A percentile compares a stretch with the other conserved stretches of the same genome.
These are phyloP conservation scores for Actinia equina DNA, from an alignment of 64 coral and sea anemone genomes.

Conservation along the genomic window DNA sequence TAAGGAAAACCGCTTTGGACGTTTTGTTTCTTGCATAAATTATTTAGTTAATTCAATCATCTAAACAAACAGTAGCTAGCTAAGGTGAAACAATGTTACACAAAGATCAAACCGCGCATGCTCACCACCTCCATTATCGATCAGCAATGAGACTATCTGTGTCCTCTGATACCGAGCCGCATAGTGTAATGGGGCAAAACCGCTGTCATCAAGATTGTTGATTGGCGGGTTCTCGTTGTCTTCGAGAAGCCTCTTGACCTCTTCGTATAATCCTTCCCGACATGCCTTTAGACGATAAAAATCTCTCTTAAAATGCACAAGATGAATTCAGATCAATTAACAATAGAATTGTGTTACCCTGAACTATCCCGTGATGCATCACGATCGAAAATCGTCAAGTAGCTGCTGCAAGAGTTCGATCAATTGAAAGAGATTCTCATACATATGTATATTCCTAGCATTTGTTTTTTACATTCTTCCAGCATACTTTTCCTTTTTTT, in stretches of 20 bases:
- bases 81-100: too few relatives aligned
- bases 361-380: not conserved
- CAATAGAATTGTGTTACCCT: not conserved
- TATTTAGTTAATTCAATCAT: not conserved
- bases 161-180: constrained; percentile 69
- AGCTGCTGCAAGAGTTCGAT: too few relatives aligned
- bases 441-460: too few relatives aligned
- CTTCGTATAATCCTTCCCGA: constrained; percentile 52
- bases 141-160: constrained; percentile 39
- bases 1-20: too few relatives aligned
- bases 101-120: not conserved
- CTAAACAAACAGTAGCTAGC: too few relatives aligned
- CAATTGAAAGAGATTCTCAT: too few relatives aligned
- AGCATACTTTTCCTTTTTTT: too few relatives aligned
- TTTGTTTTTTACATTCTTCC: too few relatives aligned
- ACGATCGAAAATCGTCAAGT: too few relatives aligned
- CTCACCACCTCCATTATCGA: constrained; percentile 57
- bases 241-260: constrained; percentile 12
- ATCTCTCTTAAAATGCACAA: too few relatives aligned
- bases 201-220: constrained; percentile 35
- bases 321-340: too few relatives aligned
- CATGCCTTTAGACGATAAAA: constrained; percentile 33
- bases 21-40: too few relatives aligned
- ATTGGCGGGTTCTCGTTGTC: not conserved
- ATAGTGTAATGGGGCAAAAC: constrained; percentile 79